Conservation (phyloP, 2,888 invertebrate genomes). For the Linyphia triangularis region DNA sequence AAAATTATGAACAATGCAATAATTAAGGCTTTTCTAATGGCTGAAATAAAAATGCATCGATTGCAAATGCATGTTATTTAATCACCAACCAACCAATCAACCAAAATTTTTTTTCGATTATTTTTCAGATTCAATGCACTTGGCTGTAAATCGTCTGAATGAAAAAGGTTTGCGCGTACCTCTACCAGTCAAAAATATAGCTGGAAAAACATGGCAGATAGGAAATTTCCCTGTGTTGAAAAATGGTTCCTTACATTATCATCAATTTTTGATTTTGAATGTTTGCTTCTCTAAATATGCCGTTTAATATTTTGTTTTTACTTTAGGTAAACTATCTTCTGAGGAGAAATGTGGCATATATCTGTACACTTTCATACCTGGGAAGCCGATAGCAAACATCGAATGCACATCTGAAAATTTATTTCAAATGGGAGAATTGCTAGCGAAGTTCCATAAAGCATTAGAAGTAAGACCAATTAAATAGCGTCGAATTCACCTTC, state of each 20-base stretch:
- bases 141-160: slow-evolving; percentile 84
- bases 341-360: slow-evolving; percentile 83
- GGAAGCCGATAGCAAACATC: slow-evolving; percentile 85
- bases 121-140: slow-evolving; percentile 35
- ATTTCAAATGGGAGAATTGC: slow-evolving; percentile 86
- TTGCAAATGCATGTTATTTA: too few species aligned
- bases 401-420: slow-evolving; percentile 84
- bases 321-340: background rate
- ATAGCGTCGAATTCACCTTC: too few species aligned
- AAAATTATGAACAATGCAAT: too few species aligned
- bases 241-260: background rate
- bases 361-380: slow-evolving; percentile 88
- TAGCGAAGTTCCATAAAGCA: slow-evolving; percentile 84
- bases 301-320: too few species aligned
- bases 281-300: too few species aligned
- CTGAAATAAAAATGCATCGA: too few species aligned
- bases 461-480: slow-evolving; percentile 86
- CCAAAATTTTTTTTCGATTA: too few species aligned
- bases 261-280: too few species aligned
- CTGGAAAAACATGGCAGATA: slow-evolving; percentile 80
- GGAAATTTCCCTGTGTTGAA: slow-evolving; percentile 25
- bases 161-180: slow-evolving; percentile 85
- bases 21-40: too few species aligned
- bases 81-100: too few species aligned
- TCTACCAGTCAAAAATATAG: slow-evolving; percentile 85